Base-by-base conservation (phyloP, 2,113 vertebrate genomes). In the Silurus meridionalis region DNA sequence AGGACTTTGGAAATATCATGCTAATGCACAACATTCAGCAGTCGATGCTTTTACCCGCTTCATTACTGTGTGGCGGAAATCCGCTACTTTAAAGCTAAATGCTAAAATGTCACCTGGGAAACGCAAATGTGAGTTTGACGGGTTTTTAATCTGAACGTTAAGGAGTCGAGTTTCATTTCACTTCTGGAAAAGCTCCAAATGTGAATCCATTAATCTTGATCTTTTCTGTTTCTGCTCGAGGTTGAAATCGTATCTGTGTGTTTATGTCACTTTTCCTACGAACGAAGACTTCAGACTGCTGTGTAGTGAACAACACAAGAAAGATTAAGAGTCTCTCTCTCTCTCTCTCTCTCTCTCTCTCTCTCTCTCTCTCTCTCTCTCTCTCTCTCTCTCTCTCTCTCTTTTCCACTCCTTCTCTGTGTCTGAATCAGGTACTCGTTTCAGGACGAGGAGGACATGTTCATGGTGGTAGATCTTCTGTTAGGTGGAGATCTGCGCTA, bases 371-470 rank as follows among this genome's bases (percentile, higher is more conserved):
- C n/a, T 25, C 37, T 37, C 37, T 37, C 37, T 37, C 37, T 37
- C 37, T 3, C 37, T 37, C 37, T 37, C 37, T 37, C 37, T 37
- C 37, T 37, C 37, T 37, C 37, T 37, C 37, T 37, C n/a, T 25
- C 50, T 37, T n/a, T n/a, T 75, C 10, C 46, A 11, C 7, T 69
- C 72, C 58, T 23, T 63, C 53, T 80, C 7, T 79, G 58, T 79
- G 53, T 78, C 13, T 82, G 23, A n/a, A 8, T 11, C 72, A 99
- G 98, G 98, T 99, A 99, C 92, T 99, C 98, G 0, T 99, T 99
- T 93, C 98, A 99, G 91, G 98, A 99, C 52, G 98, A 98, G 46
- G 98, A 99, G 90, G 98, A 99, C 83, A 99, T 99, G 98, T 99
- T 99, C 87, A 99, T 99, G 98, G 98, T 99, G 88, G 98, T 99